Percentiles rank a stretch among this genome's conserved stretches.
Conservation (phyloP, 2,113 vertebrate species). For the Pampusana beccarii region DNA sequence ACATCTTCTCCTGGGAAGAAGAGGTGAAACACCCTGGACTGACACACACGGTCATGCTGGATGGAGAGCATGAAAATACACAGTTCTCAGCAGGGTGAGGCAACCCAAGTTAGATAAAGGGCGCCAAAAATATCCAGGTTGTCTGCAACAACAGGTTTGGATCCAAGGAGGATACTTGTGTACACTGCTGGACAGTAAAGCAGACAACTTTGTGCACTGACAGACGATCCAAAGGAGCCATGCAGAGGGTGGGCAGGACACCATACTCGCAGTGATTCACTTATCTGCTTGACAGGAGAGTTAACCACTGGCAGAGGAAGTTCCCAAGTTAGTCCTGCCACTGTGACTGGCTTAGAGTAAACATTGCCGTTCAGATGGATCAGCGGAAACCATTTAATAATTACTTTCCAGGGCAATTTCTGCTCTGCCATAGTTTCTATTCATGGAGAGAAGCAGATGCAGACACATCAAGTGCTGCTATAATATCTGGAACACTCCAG, state of each 20-base stretch:
- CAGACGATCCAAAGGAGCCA: background rate
- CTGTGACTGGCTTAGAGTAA: background rate
- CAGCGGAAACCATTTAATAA: constrained; percentile 29
- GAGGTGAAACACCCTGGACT: background rate
- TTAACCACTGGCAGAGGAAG: background rate
- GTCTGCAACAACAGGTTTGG: background rate
- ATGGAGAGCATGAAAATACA: background rate
- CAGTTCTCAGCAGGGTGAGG: background rate
- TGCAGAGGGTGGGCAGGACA: background rate
- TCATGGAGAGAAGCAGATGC: background rate
- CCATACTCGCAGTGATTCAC: background rate
- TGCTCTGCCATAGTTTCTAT: background rate
- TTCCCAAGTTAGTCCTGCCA: background rate
- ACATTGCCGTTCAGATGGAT: background rate
- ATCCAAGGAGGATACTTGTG: background rate
- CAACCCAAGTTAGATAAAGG: background rate
- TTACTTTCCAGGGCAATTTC: constrained; percentile 41
- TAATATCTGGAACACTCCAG: constrained; percentile 25
- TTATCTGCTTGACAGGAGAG: background rate
- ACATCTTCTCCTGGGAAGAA: background rate
- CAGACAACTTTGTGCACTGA: background rate
- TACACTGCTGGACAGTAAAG: background rate
- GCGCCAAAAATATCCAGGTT: background rate
- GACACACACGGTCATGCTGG: background rate
- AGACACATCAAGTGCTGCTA: background rate